Evolutionary conservation across 2,113 vertebrate species (phyloP).

Genomic region (Pomatostomus ruficeps): DNA sequence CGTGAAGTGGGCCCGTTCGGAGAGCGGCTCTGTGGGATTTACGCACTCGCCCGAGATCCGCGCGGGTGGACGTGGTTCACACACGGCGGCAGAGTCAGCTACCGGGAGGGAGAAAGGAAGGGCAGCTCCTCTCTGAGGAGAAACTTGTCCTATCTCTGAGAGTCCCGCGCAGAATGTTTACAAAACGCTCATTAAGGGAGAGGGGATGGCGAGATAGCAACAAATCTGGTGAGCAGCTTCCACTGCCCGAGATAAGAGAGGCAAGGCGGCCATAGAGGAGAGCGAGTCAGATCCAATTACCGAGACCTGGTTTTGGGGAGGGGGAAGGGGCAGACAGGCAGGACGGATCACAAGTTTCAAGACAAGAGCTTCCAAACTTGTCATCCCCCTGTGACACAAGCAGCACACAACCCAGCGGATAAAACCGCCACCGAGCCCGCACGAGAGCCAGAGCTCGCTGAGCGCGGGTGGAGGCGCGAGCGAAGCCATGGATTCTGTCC

Average conservation of each 20-base stretch:
- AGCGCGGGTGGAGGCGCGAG: slow-evolving; percentile 26
- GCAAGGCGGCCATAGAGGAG: slow-evolving; percentile 77
- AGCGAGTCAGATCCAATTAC: slow-evolving; percentile 77
- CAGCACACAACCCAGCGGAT: slow-evolving; percentile 63
- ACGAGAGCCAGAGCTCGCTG: slow-evolving; percentile 47
- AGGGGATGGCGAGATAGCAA: slow-evolving; percentile 87
- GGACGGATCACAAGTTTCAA: slow-evolving; percentile 63
- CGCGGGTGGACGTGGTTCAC: not conserved
- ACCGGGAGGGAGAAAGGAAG: slow-evolving; percentile 36
- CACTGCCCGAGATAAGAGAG: slow-evolving; percentile 88
- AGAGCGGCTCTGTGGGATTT: not conserved
- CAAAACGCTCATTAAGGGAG: slow-evolving; percentile 98
- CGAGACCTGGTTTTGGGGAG: slow-evolving; percentile 75
- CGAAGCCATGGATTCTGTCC: slow-evolving; percentile 63
- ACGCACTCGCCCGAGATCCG: not conserved
- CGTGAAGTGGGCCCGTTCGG: not conserved
- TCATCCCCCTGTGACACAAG: slow-evolving; percentile 76
- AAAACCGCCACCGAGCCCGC: slow-evolving; percentile 68
- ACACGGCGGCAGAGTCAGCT: slow-evolving; percentile 40
- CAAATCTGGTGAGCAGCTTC: slow-evolving; percentile 87
- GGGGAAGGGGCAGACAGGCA: slow-evolving; percentile 70
- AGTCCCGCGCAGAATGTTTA: slow-evolving; percentile 91
- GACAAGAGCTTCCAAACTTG: slow-evolving; percentile 81
- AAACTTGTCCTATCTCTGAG: slow-evolving; percentile 82
- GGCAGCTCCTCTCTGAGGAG: slow-evolving; percentile 55